Conservation (phyloP, 2,888 invertebrate genomes). For the Acleris emargana region DNA sequence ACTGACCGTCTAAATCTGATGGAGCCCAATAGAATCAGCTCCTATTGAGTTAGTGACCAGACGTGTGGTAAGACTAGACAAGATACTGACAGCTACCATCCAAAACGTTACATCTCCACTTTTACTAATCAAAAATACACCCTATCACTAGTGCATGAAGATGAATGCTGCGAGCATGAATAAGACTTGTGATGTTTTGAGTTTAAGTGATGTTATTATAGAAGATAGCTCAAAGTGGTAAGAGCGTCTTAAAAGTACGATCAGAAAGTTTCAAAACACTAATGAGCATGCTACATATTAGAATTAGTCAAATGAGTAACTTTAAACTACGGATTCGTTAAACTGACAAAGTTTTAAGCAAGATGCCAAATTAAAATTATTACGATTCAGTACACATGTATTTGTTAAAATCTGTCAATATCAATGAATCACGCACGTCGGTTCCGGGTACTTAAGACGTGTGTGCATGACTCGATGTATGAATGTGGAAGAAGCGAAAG, state of each 20-base stretch:
- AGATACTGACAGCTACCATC: not conserved
- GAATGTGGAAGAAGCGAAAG: no score
- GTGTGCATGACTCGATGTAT: no score
- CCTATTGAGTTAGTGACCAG: constrained; percentile 36
- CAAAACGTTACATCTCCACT: not conserved
- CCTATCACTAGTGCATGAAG: not conserved
- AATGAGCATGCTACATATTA: not conserved
- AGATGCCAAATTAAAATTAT: no score
- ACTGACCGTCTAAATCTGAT: not conserved
- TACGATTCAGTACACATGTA: no score
- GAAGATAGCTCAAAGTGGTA: constrained; percentile 4
- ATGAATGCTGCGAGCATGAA: not conserved
- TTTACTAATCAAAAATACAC: not conserved
- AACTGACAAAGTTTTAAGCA: no score
- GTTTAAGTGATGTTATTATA: not conserved
- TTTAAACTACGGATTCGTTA: no score
- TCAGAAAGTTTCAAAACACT: not conserved
- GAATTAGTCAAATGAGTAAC: no score
- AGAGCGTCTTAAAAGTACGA: not conserved
- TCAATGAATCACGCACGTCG: no score
- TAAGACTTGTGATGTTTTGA: not conserved
- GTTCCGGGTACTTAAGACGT: no score
- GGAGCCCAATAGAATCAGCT: constrained; percentile 22
- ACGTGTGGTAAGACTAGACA: constrained; percentile 15
- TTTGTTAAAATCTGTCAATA: no score